These are phyloP conservation scores for Baccha elongata DNA, from an alignment of 2,888 invertebrate genomes.

Conservation along the genomic window DNA sequence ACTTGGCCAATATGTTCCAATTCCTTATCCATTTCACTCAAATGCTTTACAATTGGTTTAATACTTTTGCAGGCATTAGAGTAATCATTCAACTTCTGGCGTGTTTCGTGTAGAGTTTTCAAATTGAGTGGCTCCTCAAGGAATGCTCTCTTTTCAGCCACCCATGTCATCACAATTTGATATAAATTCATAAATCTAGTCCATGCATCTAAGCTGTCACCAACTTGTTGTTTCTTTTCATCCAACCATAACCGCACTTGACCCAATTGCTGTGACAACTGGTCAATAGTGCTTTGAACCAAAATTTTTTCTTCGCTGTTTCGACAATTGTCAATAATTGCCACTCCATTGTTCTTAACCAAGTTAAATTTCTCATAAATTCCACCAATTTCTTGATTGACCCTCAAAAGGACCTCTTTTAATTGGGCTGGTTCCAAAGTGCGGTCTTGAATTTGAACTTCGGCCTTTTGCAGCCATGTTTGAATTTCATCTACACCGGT, in stretches of 20 bases:
- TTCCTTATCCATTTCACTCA: slow-evolving; percentile 96
- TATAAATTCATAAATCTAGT: slow-evolving; percentile 92
- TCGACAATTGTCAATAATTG: slow-evolving; percentile 90
- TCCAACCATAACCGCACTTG: slow-evolving; percentile 91
- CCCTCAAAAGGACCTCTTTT: slow-evolving; percentile 89
- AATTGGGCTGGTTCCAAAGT: slow-evolving; percentile 89
- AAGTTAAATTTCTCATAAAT: slow-evolving; percentile 90
- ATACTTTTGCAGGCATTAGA: slow-evolving; percentile 94
- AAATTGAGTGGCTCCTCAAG: slow-evolving; percentile 90
- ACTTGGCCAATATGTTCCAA: slow-evolving; percentile 92
- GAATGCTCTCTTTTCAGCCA: slow-evolving; percentile 91
- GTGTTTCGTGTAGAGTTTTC: slow-evolving; percentile 90
- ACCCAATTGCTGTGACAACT: slow-evolving; percentile 89
- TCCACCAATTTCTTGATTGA: slow-evolving; percentile 88
- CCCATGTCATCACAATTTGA: slow-evolving; percentile 92
- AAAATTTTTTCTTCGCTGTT: slow-evolving; percentile 90
- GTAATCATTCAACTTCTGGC: slow-evolving; percentile 93
- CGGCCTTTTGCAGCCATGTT: slow-evolving; percentile 92
- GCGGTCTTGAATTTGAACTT: slow-evolving; percentile 91
- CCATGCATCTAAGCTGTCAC: slow-evolving; percentile 94
- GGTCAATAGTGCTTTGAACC: slow-evolving; percentile 89
- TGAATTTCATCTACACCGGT: slow-evolving; percentile 91
- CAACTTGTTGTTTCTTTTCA: slow-evolving; percentile 91
- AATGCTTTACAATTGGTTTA: slow-evolving; percentile 92
- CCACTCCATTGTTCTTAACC: slow-evolving; percentile 89